Percentiles rank a stretch among this genome's conserved stretches.
phyloP scores from a whole-genome alignment of 2,113 vertebrate species.

The Ptyas mucosa region DNA sequence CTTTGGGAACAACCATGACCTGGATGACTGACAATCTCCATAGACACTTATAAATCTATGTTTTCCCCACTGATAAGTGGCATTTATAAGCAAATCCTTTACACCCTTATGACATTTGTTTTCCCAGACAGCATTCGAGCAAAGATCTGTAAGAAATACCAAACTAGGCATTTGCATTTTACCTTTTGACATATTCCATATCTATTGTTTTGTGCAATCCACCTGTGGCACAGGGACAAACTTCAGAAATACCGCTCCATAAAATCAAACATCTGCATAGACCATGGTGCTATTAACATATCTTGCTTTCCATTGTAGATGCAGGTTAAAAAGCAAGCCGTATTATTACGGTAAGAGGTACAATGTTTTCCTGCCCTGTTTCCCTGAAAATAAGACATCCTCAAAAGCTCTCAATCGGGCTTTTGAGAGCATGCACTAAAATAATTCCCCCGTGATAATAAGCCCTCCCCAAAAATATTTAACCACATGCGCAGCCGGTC shows the following conservation, averaged over 20 bases:
- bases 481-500: too few relatives aligned
- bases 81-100: conserved; percentile 10
- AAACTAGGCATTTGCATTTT: not conserved
- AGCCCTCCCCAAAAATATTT: too few relatives aligned
- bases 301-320: conserved; percentile 16
- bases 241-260: not conserved
- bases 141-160: not conserved
- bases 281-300: not conserved
- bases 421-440: too few relatives aligned
- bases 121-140: conserved; percentile 29
- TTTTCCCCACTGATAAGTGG: not conserved
- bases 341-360: not conserved
- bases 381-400: too few relatives aligned
- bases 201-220: not conserved
- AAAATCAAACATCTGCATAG: conserved; percentile 12
- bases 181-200: not conserved
- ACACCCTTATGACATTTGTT: conserved; percentile 3
- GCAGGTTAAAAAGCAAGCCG: not conserved
- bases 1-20: too few relatives aligned
- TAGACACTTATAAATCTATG: not conserved
- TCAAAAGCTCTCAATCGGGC: too few relatives aligned
- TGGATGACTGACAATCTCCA: too few relatives aligned
- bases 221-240: not conserved
- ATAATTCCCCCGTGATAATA: too few relatives aligned
- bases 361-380: not conserved